These are phyloP conservation scores for Allophyes oxyacanthae DNA, from an alignment of 2,888 invertebrate species.

Conservation along the genomic window DNA sequence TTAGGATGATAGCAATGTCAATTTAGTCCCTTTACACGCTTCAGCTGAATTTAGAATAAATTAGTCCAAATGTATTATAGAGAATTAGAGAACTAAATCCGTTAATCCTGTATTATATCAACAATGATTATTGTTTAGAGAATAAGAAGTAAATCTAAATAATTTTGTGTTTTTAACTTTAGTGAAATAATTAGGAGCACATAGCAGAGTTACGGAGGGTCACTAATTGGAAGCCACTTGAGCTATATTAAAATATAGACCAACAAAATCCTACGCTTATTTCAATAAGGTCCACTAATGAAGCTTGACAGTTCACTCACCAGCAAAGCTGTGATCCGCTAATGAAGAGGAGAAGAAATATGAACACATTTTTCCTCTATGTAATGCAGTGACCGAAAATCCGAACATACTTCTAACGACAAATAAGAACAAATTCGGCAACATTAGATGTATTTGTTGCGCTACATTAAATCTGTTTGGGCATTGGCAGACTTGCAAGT, in stretches of 20 bases:
- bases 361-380: constrained; percentile 5
- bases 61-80: too few relatives aligned
- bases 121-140: too few relatives aligned
- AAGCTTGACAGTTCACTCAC: constrained; percentile 39
- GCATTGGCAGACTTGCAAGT: constrained; percentile 24
- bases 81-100: too few relatives aligned
- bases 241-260: constrained; percentile 41
- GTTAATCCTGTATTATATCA: too few relatives aligned
- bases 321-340: constrained; percentile 15
- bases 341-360: constrained; percentile 14
- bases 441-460: constrained; percentile 18
- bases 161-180: constrained; percentile 10
- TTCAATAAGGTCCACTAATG: constrained; percentile 43
- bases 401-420: too few relatives aligned
- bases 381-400: too few relatives aligned
- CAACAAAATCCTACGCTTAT: constrained; percentile 23
- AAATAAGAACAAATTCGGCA: too few relatives aligned
- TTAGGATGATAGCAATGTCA: constrained; percentile 28
- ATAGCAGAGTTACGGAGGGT: constrained; percentile 7
- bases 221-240: constrained; percentile 45
- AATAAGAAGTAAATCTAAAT: too few relatives aligned
- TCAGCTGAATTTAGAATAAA: too few relatives aligned
- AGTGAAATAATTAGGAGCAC: constrained; percentile 14
- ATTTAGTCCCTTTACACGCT: neutral
- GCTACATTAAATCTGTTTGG: constrained; percentile 35